Evolutionary conservation across 2,113 vertebrate species (phyloP).

Genomic region (Tachysurus fulvidraco): DNA sequence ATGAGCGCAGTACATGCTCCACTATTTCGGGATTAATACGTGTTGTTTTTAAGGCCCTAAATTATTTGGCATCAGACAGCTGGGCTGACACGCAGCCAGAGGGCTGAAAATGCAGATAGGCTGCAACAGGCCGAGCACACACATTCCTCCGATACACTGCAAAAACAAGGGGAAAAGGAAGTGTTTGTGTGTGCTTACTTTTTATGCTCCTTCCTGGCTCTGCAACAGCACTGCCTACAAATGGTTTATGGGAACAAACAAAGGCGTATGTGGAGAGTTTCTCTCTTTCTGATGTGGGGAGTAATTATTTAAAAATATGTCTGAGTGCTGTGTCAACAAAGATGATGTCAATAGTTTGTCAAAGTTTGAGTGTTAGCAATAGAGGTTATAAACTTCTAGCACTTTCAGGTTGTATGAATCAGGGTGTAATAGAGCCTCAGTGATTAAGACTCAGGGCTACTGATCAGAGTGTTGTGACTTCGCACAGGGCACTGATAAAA

Average conservation of each 20-base stretch:
- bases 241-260: slow-evolving; percentile 7
- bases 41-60: slow-evolving; percentile 39
- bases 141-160: slow-evolving; percentile 45
- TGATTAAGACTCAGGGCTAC: not conserved
- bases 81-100: slow-evolving; percentile 32
- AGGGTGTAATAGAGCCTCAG: not conserved
- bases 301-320: slow-evolving; percentile 2
- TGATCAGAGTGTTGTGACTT: not conserved
- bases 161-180: slow-evolving; percentile 46
- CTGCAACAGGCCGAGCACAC: slow-evolving; percentile 28
- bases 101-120: slow-evolving; percentile 24
- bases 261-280: slow-evolving; percentile 6
- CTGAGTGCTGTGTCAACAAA: not conserved
- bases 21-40: not conserved
- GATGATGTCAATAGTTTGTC: not conserved
- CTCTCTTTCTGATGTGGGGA: not conserved
- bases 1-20: not conserved
- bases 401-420: not conserved
- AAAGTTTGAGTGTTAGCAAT: not conserved
- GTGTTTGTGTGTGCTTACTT: slow-evolving; percentile 21
- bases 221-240: not conserved
- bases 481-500: not conserved
- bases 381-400: not conserved
- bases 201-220: slow-evolving; percentile 28
- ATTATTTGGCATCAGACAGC: slow-evolving; percentile 39